phyloP scores from a whole-genome alignment of 2,797 vertebrate genomes.

The Hozukius guyotensis region DNA sequence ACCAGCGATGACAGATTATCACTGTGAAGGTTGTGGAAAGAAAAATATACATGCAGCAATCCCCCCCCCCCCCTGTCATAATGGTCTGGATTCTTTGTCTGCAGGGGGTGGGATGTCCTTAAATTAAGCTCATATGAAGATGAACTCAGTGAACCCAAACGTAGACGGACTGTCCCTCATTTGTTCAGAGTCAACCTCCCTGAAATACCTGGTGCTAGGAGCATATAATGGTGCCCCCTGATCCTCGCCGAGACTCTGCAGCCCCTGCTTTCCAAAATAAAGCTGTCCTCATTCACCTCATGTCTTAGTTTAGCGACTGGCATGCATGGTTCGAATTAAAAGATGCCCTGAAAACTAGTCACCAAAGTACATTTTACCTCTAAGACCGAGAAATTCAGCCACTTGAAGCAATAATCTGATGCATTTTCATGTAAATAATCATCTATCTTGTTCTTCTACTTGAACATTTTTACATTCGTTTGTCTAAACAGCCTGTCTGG shows the following conservation, averaged over 20 bases:
- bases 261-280: conserved; percentile 4
- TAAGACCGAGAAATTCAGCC: not conserved
- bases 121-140: not conserved
- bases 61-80: not conserved
- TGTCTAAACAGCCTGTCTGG: not conserved
- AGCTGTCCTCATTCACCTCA: conserved; percentile 4
- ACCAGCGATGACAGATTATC: not conserved
- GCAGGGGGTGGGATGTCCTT: not conserved
- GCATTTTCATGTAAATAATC: not conserved
- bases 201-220: conserved; percentile 26
- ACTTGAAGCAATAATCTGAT: not conserved
- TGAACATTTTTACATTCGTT: not conserved
- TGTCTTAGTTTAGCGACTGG: conserved; percentile 6
- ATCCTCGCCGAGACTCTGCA: not conserved
- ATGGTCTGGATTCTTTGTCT: not conserved
- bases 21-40: not conserved
- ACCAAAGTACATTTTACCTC: not conserved
- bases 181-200: conserved; percentile 25
- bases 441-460: not conserved
- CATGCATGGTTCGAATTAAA: conserved; percentile 20
- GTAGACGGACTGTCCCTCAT: not conserved
- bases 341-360: conserved; percentile 21
- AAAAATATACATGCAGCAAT: not conserved
- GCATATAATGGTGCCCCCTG: not conserved
- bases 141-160: conserved; percentile 36